A percentile compares a stretch with the other conserved stretches of the same genome.
These are phyloP conservation scores for Pseudochromis fuscus DNA, from an alignment of 2,797 vertebrate species.

Conservation along the genomic window DNA sequence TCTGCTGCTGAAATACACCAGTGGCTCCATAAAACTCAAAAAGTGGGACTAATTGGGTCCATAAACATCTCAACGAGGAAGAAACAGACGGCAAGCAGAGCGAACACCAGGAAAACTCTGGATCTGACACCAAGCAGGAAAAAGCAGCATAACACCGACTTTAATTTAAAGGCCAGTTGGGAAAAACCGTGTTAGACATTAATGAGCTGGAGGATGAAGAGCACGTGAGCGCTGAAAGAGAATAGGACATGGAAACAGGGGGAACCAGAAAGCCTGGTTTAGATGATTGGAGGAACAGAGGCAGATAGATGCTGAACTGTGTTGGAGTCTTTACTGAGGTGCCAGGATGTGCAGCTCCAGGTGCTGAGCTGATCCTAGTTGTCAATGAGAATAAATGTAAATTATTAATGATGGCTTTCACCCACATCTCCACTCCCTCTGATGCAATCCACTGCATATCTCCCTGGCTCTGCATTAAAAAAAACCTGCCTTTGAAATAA, in stretches of 20 bases:
- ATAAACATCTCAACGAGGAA: slow-evolving; percentile 21
- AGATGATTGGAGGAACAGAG: slow-evolving; percentile 14
- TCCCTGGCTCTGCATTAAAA: background rate
- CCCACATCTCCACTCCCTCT: background rate
- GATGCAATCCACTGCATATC: background rate
- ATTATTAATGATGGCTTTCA: slow-evolving; percentile 44
- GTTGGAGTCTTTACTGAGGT: slow-evolving; percentile 13
- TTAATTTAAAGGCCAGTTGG: slow-evolving; percentile 39
- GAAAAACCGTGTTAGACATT: slow-evolving; percentile 38
- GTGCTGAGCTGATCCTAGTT: slow-evolving; percentile 9
- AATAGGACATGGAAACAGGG: slow-evolving; percentile 34
- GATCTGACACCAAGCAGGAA: slow-evolving; percentile 1
- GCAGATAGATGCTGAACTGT: background rate
- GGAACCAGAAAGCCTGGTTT: slow-evolving; percentile 6
- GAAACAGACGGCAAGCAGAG: background rate
- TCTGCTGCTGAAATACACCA: slow-evolving; percentile 19
- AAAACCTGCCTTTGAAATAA: slow-evolving; percentile 22
- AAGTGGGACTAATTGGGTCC: slow-evolving; percentile 33
- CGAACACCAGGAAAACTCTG: background rate
- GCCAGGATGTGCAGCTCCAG: background rate
- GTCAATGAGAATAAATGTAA: slow-evolving; percentile 22
- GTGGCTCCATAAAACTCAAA: slow-evolving; percentile 20
- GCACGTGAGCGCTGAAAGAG: slow-evolving; percentile 28
- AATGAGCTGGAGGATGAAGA: slow-evolving; percentile 38
- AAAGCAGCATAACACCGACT: slow-evolving; percentile 14